Conservation (phyloP, 2,888 invertebrate species). For the Noctua pronuba region DNA sequence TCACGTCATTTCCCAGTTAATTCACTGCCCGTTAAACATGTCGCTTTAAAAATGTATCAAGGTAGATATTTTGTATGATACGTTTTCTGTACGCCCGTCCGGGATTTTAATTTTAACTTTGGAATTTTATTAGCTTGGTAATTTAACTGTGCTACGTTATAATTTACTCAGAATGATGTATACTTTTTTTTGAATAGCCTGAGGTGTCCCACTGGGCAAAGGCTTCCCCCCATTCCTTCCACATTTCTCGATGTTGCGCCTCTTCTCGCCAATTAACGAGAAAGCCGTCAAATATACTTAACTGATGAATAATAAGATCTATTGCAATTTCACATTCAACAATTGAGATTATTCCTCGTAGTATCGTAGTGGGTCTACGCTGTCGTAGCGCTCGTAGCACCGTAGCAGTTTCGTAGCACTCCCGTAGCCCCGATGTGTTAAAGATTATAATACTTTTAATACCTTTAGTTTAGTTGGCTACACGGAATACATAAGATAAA, state of each 20-base stretch:
- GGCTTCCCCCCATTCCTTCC: no score
- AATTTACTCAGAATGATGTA: neutral
- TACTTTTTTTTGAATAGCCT: no score
- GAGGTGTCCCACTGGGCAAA: no score
- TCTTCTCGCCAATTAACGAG: no score
- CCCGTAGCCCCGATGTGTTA: neutral
- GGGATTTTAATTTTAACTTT: conserved; percentile 17
- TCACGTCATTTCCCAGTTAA: conserved; percentile 83
- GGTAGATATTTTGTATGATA: conserved; percentile 60
- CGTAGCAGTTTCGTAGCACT: conserved; percentile 26
- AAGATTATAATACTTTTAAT: neutral
- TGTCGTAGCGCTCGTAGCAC: conserved; percentile 26
- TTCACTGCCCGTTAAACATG: conserved; percentile 81
- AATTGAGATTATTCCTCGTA: neutral
- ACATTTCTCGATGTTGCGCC: no score
- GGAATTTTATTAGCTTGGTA: conserved; percentile 24
- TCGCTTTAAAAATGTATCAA: conserved; percentile 77
- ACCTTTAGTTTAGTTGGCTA: neutral
- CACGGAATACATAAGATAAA: neutral
- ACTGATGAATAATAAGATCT: neutral
- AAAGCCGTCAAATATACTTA: no score
- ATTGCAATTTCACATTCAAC: neutral
- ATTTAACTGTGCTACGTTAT: conserved; percentile 6
- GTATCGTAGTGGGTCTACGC: conserved; percentile 6
- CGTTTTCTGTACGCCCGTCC: conserved; percentile 25